phyloP scores from a whole-genome alignment of 2,797 vertebrate species.

The Neosalanx taihuensis region DNA sequence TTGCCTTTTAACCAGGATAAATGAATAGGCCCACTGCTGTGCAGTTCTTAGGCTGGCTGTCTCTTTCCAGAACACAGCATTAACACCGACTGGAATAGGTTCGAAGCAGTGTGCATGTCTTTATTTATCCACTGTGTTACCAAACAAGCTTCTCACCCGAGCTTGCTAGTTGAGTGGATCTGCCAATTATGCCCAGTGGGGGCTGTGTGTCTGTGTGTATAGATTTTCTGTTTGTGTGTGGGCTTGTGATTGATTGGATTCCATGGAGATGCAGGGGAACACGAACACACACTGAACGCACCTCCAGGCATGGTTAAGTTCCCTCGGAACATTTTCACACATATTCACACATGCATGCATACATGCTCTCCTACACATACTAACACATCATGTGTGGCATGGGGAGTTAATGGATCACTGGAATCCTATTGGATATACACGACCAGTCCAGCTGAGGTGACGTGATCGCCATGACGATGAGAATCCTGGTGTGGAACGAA shows the following conservation, averaged over 20 bases:
- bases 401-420: not conserved
- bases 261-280: constrained; percentile 46
- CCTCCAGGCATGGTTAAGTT: no score
- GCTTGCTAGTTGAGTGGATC: constrained; percentile 49
- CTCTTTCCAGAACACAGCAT: constrained; percentile 19
- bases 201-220: constrained; percentile 49
- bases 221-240: constrained; percentile 57
- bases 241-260: constrained; percentile 54
- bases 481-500: no score
- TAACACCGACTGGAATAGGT: constrained; percentile 26
- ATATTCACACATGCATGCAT: constrained; percentile 2
- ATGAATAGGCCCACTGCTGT: constrained; percentile 19
- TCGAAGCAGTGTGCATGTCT: constrained; percentile 19
- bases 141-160: constrained; percentile 34
- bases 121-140: constrained; percentile 22
- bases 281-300: constrained; percentile 33
- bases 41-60: constrained; percentile 4
- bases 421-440: not conserved
- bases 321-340: not conserved
- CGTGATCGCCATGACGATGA: no score
- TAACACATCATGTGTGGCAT: not conserved
- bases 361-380: not conserved
- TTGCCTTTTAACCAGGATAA: constrained; percentile 31
- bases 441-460: not conserved
- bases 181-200: constrained; percentile 51